Evolutionary conservation across 2,888 invertebrate species (phyloP), one percentile per base, ranked within the genome.

Genomic region (Prenolepis imparis): DNA sequence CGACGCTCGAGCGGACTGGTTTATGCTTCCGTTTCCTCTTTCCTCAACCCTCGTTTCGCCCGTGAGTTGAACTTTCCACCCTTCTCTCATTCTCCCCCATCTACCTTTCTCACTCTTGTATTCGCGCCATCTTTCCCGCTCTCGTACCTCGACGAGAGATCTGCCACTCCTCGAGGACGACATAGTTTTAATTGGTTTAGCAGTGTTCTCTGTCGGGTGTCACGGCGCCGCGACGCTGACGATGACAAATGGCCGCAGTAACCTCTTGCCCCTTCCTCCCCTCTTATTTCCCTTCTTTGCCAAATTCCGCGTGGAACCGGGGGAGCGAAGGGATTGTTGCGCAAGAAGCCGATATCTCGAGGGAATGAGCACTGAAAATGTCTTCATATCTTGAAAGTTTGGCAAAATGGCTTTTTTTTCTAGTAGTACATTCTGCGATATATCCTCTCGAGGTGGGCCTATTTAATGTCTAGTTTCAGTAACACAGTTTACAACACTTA

Each of bases 151-250:
- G 82, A 90, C 88, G 82, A 64, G 72, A 72, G 80, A 70, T 72
- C 78, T 70, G 73, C 68, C 74, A 77, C 84, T 84, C 64, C 78
- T 66, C 80, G 80, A 83, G 77, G 84, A 88, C 89, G 91, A 93
- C 89, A 89, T 91, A 91, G 91, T 91, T 93, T 92, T 91, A 92
- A 92, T 92, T 93, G 91, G 91, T 91, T 90, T 92, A 90, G 91
- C 92, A 91, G 88, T 89, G 92, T 92, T 92, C 90, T 87, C 88
- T 90, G 92, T 91, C 88, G 85, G 82, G 77, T 85, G 88, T 84
- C 85, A 82, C 67, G 86, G 66, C 87, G 87, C 84, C 85, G 83
- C 88, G 91, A 90, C 90, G 85, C 87, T 92, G 92, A 92, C 92
- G 91, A 92, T 92, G 92, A 92, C 91, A 92, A 92, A 92, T 92